Conservation (phyloP, 2,113 vertebrate species). For the Lamprotornis superbus region DNA sequence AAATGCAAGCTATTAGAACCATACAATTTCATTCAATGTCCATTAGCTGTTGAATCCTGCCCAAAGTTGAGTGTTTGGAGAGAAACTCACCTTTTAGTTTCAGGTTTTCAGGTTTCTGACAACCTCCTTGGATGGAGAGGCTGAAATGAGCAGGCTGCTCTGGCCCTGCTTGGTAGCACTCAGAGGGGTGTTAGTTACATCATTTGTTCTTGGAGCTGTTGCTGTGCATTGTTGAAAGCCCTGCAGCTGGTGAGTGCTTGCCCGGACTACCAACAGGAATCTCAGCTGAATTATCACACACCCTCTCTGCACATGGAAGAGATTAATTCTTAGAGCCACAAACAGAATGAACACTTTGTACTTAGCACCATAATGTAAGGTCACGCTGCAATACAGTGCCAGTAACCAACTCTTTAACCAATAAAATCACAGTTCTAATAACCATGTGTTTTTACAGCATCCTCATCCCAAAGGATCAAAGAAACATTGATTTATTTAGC, state of each 20-base stretch:
- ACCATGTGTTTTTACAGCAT: constrained; percentile 27
- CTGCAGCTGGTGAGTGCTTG: constrained; percentile 34
- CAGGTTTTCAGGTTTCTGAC: constrained; percentile 8
- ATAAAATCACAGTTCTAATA: constrained; percentile 57
- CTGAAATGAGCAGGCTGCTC: not conserved
- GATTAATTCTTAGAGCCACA: constrained; percentile 62
- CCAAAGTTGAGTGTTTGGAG: not conserved
- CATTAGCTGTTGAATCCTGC: constrained; percentile 37
- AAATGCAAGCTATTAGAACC: constrained; percentile 10
- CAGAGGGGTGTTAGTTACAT: not conserved
- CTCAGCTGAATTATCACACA: constrained; percentile 45
- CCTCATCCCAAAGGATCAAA: constrained; percentile 39
- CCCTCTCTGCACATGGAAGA: constrained; percentile 69
- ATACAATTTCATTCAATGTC: not conserved
- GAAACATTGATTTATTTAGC: constrained; percentile 25
- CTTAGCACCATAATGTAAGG: constrained; percentile 28
- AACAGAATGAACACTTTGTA: constrained; percentile 62
- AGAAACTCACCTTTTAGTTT: constrained; percentile 33
- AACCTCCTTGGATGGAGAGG: not conserved
- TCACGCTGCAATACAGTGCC: constrained; percentile 47
- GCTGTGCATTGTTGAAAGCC: not conserved
- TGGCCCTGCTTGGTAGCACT: not conserved
- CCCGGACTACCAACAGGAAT: constrained; percentile 10
- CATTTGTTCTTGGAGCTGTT: constrained; percentile 8
- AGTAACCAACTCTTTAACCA: constrained; percentile 37